Evolutionary conservation across 2,888 invertebrate species (phyloP).

Genomic region (Agriopis leucophaearia): DNA sequence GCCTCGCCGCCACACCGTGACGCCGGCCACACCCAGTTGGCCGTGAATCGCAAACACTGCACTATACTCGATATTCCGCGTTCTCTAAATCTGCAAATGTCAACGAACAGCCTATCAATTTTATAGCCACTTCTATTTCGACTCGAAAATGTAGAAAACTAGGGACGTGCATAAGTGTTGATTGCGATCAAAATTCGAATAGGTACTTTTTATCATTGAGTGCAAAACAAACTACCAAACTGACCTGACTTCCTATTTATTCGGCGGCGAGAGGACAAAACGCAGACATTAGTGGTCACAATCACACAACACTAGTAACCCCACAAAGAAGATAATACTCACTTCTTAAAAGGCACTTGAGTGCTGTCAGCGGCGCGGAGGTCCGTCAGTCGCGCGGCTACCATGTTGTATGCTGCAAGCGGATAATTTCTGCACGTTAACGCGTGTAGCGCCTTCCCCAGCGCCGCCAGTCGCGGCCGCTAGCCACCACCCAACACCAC

Average conservation of each 20-base stretch:
- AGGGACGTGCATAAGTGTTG: not conserved
- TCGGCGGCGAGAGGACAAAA: constrained; percentile 52
- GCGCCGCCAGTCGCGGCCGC: constrained; percentile 53
- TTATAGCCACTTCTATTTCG: constrained; percentile 26
- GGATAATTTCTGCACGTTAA: constrained; percentile 89
- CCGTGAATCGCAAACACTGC: constrained; percentile 85
- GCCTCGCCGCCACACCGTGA: constrained; percentile 87
- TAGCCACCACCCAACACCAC: constrained; percentile 51
- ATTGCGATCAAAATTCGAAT: not conserved
- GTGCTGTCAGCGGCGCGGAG: constrained; percentile 97
- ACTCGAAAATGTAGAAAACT: not conserved
- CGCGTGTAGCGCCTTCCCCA: constrained; percentile 69
- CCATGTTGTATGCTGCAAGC: constrained; percentile 99
- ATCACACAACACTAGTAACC: not conserved
- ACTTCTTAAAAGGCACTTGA: constrained; percentile 99
- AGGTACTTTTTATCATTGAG: not conserved
- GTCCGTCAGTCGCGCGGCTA: constrained; percentile 98
- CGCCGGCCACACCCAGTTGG: constrained; percentile 92
- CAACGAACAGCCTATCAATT: constrained; percentile 42
- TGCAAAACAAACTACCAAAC: constrained; percentile 45
- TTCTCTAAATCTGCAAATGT: constrained; percentile 92
- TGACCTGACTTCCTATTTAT: constrained; percentile 79
- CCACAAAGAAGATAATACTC: constrained; percentile 80
- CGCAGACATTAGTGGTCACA: constrained; percentile 12
- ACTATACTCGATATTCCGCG: constrained; percentile 97